Evolutionary conservation across 2,888 invertebrate genomes (phyloP).

Genomic region (Nemoura dubitans): DNA sequence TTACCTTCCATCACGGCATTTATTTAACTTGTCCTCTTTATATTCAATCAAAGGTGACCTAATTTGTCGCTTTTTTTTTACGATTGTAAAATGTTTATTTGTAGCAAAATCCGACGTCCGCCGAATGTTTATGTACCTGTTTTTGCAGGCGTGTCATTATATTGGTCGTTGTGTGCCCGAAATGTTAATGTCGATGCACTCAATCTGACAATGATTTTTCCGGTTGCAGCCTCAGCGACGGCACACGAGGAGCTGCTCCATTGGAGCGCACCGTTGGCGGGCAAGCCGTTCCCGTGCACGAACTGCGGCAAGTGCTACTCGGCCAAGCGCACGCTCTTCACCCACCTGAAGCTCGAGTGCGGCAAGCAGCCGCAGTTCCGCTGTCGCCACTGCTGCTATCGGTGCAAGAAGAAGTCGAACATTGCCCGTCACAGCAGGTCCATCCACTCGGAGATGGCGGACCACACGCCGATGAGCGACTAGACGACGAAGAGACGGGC

Average conservation of each 20-base stretch:
- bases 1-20: no score
- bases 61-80: no score
- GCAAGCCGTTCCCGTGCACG: conserved; percentile 53
- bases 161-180: no score
- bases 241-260: not conserved
- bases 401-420: conserved; percentile 43
- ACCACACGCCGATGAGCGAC: not conserved
- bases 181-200: no score
- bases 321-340: conserved; percentile 55
- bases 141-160: no score
- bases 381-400: conserved; percentile 54
- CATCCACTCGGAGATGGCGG: conserved; percentile 13
- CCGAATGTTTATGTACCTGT: no score
- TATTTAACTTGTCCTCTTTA: no score
- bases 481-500: not conserved
- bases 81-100: no score
- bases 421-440: conserved; percentile 41
- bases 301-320: conserved; percentile 56
- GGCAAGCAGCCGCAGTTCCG: conserved; percentile 61
- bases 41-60: no score
- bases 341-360: conserved; percentile 66
- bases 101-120: no score
- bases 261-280: not conserved
- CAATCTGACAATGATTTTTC: no score
- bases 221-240: not conserved